Base-by-base conservation (phyloP, 37 sponge, comb jelly and placozoan genomes). In the Ephydatia muelleri region DNA sequence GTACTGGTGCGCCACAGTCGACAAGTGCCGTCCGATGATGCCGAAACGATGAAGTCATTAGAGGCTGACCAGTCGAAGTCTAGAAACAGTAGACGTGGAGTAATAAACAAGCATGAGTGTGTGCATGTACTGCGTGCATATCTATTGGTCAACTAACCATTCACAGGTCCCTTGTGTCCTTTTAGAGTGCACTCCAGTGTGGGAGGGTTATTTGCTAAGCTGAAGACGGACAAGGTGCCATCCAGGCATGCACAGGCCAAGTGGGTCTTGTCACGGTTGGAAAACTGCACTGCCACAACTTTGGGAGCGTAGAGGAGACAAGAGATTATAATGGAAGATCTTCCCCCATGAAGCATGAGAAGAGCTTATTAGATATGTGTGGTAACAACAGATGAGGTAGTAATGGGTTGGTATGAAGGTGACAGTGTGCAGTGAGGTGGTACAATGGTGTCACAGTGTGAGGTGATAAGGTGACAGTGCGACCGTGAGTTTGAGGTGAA, bases 21-120 rank as follows among this genome's bases (percentile, higher is more conserved):
- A 83, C 83, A 88, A 0, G 95, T 96, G 21, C 91, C 88, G 70
- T 96, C 96, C 19, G 94, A 90, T 2, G 96, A 96, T 1, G 89
- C 91, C 3, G 94, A 91, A 29, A 91, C 90, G 0, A 96, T 82
- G 65, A 88, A 85, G 75, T 96, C 96, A 73, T 92, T 92, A 32
- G 89, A 77, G 11, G 86, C 73, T 23, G 96, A 96, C 96, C 96
- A 96, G 64, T 93, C 94, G 79, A 96, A 91, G 78, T 96, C 94
- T 94, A 49, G 0, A 37, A 35, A 79, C 13, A n/a, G 12, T 43
- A 67, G 29, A 23, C 49, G 40, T 16, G 38, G 66, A 27, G 40
- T 12, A 26, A 72, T 73, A 73, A 22, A 29, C 43, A 43, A 9
- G 43, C 43, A 43, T 43, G 43, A 3, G 6, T 43, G 43, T 43